Evolutionary conservation across 2,797 vertebrate genomes (phyloP).

Genomic region (Rhabdophis nuchalis): DNA sequence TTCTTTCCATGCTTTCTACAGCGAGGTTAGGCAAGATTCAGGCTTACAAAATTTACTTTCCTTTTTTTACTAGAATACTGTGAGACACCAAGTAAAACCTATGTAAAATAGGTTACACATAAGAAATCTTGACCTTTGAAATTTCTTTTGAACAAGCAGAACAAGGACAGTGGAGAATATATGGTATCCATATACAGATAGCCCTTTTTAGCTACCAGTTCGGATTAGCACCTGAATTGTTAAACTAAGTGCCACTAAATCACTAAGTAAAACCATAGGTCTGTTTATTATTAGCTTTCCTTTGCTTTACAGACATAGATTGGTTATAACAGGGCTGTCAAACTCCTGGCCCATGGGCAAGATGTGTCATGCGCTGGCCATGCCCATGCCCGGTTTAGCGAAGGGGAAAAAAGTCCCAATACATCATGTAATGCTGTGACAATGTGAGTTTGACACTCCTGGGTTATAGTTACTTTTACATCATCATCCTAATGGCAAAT

Average conservation of each 20-base stretch:
- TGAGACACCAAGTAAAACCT: not conserved
- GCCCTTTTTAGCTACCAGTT: not conserved
- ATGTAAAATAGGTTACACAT: not conserved
- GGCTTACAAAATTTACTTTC: not conserved
- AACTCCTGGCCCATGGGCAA: too few relatives aligned
- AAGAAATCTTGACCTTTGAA: not conserved
- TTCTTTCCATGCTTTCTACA: not conserved
- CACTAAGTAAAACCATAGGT: not conserved
- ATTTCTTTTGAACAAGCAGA: not conserved
- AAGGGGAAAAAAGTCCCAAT: too few relatives aligned
- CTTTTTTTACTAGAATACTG: not conserved
- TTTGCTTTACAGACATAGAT: not conserved
- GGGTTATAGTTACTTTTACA: not conserved
- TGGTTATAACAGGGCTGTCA: not conserved
- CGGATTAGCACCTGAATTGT: not conserved
- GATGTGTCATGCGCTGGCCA: too few relatives aligned
- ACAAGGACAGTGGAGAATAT: not conserved
- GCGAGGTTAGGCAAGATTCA: not conserved
- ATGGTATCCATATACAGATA: not conserved
- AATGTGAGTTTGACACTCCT: too few relatives aligned
- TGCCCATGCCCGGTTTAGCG: too few relatives aligned
- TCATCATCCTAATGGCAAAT: not conserved
- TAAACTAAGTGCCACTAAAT: not conserved
- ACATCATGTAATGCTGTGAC: too few relatives aligned
- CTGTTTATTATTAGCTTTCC: not conserved